Evolutionary conservation across 1,140 invertebrate genomes (phyloP).

Genomic region (Trichonephila clavata): DNA sequence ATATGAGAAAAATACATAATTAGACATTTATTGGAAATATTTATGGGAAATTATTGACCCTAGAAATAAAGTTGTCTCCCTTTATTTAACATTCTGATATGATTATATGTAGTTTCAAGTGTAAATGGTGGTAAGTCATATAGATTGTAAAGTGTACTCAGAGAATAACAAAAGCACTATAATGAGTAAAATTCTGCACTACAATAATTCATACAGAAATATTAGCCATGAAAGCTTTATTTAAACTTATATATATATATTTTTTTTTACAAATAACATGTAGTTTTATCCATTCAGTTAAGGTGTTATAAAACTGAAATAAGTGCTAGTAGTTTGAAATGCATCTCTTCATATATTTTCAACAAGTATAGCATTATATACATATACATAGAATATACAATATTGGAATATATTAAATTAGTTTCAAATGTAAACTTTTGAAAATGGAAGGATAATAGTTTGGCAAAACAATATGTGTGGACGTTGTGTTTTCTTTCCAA

Average conservation of each 20-base stretch:
- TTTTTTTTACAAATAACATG: conserved; percentile 5
- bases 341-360: background rate
- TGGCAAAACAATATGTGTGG: background rate
- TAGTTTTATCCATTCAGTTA: background rate
- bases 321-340: conserved; percentile 26
- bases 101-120: no score
- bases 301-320: background rate
- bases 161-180: no score
- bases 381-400: background rate
- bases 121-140: no score
- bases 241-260: background rate
- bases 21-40: no score
- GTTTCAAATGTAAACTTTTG: background rate
- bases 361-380: conserved; percentile 7
- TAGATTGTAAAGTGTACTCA: no score
- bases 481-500: background rate
- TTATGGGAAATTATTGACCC: no score
- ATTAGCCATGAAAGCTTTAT: background rate
- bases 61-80: no score
- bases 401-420: background rate
- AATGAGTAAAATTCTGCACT: no score
- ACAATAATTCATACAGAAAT: no score
- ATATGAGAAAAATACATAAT: no score
- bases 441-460: background rate
- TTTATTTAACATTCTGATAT: no score